Conservation (phyloP, 2,888 invertebrate species). For the Microchrysa polita region DNA sequence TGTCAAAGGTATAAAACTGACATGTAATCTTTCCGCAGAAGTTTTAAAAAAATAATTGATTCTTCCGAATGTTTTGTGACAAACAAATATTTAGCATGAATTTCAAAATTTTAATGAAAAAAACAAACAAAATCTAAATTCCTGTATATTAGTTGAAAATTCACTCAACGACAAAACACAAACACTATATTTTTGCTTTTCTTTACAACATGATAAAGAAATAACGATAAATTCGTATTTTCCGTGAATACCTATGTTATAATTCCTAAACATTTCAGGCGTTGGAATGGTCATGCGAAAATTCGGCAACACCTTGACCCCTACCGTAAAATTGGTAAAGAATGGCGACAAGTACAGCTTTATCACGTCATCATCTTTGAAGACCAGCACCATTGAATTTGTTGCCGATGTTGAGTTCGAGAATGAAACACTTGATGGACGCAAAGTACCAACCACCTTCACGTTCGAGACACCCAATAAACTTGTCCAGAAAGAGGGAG, state of each 20-base stretch:
- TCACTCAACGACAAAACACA: too few relatives aligned
- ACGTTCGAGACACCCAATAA: conserved; percentile 80
- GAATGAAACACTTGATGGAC: conserved; percentile 91
- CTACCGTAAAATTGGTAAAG: conserved; percentile 81
- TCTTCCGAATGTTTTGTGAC: too few relatives aligned
- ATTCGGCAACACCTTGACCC: conserved; percentile 83
- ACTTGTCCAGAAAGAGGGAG: conserved; percentile 83
- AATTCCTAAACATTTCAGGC: conserved; percentile 67
- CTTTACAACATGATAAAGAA: too few relatives aligned
- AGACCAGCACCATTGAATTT: conserved; percentile 84
- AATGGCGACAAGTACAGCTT: conserved; percentile 80
- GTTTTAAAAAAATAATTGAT: too few relatives aligned
- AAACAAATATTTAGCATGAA: too few relatives aligned
- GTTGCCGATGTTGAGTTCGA: conserved; percentile 88
- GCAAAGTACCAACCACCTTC: conserved; percentile 73
- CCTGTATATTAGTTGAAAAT: too few relatives aligned
- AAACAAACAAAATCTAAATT: too few relatives aligned
- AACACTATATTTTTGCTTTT: too few relatives aligned
- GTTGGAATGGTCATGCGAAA: conserved; percentile 89
- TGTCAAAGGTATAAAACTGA: too few relatives aligned
- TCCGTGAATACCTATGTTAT: background rate
- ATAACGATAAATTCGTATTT: too few relatives aligned
- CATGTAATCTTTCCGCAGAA: too few relatives aligned
- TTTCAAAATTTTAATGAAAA: too few relatives aligned
- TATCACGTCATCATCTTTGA: conserved; percentile 88